Conservation (phyloP, 2,888 invertebrate species). For the Automeris io region DNA sequence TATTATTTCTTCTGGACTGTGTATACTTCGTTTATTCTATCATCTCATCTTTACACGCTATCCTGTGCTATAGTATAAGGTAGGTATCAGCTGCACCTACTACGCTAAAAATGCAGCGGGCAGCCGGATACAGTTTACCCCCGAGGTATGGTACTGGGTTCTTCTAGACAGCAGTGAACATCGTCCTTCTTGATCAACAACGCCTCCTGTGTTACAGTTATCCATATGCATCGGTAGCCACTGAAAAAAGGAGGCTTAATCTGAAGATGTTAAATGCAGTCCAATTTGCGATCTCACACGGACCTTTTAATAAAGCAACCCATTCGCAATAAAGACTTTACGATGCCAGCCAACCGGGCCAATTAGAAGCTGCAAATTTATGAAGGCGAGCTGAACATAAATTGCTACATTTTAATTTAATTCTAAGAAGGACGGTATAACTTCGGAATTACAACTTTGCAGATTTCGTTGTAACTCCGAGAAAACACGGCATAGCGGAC, state of each 20-base stretch:
- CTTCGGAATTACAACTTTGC: constrained; percentile 24
- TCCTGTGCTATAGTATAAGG: too few species aligned
- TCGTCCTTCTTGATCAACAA: too few species aligned
- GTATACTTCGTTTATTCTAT: too few species aligned
- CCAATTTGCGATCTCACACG: neutral
- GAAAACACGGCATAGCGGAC: neutral
- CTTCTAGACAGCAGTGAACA: too few species aligned
- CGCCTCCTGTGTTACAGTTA: too few species aligned
- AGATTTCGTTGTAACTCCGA: constrained; percentile 8
- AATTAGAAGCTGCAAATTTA: constrained; percentile 68
- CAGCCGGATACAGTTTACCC: too few species aligned
- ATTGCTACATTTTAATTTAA: constrained; percentile 73
- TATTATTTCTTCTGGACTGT: too few species aligned
- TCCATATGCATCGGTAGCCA: too few species aligned
- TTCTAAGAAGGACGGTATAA: constrained; percentile 27
- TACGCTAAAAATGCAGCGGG: too few species aligned
- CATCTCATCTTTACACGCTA: too few species aligned
- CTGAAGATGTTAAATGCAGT: neutral
- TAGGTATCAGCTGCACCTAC: too few species aligned
- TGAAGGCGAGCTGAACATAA: constrained; percentile 53
- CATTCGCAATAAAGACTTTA: constrained; percentile 68
- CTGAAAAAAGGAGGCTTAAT: neutral
- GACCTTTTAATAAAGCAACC: constrained; percentile 53
- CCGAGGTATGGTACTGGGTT: too few species aligned
- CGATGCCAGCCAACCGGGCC: constrained; percentile 54